Evolutionary conservation across 2,888 invertebrate genomes (phyloP), one percentile per base, ranked within the genome.

Genomic region (Drepana falcataria): DNA sequence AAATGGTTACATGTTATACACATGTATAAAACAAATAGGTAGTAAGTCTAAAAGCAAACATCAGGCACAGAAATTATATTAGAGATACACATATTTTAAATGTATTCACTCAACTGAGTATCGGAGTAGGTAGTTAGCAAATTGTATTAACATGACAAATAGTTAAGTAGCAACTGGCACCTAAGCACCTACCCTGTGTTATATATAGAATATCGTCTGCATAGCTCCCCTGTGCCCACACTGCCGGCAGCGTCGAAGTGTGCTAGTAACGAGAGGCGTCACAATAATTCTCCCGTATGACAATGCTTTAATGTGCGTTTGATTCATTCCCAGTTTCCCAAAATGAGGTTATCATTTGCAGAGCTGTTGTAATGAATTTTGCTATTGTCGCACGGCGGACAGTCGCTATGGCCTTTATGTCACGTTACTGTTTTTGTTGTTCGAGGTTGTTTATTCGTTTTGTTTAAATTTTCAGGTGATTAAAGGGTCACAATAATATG

Each of bases 301-400:
- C 90, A 89, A 90, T 88, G 89, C 85, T 89, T 83, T 87, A 87
- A 87, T 87, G 82, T 85, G 82, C 81, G 85, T 87, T 90, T 91
- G 90, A 91, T 89, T 90, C 89, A 90, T 90, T 84, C 83, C 75
- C 76, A 58, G 66, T 75, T 73, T 78, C 78, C 78, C 80, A 82
- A 87, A 86, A 89, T 89, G 87, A 89, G 88, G 87, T 88, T 89
- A 89, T 90, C 90, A 90, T 87, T 81, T 75, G 81, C 88, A 88
- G 84, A 75, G 71, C 71, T 75, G 81, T 79, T 77, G 73, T 83
- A 83, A 86, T 87, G 86, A 86, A 85, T 87, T 83, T 79, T 73
- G 82, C 77, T 80, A 82, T 84, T 85, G 81, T 81, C 80, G 72
- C 62, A 55, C 60, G 67, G 60, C 60, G 57, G 66, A 71, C 74